A percentile compares a stretch with the other conserved stretches of the same genome.
phyloP scores from a whole-genome alignment of 2,113 vertebrate genomes.

The Bambusicola thoracicus region DNA sequence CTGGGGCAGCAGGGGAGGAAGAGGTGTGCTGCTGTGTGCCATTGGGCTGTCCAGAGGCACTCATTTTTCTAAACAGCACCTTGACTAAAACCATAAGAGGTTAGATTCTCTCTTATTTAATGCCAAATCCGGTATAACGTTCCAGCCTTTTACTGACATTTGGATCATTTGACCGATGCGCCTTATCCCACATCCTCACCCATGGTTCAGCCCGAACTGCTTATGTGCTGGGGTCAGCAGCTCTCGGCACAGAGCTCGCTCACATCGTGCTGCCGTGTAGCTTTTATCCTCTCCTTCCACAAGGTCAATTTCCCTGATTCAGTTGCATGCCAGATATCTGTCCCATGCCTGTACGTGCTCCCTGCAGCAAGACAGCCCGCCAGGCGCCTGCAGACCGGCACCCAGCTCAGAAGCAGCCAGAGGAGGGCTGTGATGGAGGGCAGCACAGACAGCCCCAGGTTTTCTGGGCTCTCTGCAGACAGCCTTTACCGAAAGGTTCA shows the following conservation, averaged over 20 bases:
- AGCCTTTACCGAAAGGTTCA: not conserved
- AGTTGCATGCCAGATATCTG: not conserved
- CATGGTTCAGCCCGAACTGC: not conserved
- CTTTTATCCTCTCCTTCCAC: too few relatives aligned
- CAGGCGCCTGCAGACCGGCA: not conserved
- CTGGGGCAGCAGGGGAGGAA: not conserved
- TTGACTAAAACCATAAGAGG: not conserved
- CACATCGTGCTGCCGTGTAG: too few relatives aligned
- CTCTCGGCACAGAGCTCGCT: too few relatives aligned
- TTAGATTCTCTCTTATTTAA: not conserved
- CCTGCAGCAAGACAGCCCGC: not conserved
- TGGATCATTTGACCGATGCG: rapidly evolving
- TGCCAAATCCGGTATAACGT: not conserved
- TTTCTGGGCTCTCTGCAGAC: not conserved
- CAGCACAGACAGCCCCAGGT: not conserved
- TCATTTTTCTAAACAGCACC: too few relatives aligned
- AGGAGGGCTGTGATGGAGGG: not conserved
- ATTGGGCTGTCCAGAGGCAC: too few relatives aligned
- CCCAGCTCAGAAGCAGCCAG: not conserved
- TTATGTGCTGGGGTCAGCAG: not conserved
- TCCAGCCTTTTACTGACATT: not conserved
- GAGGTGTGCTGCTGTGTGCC: not conserved
- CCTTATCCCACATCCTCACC: not conserved
- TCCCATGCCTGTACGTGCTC: not conserved
- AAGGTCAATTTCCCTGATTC: too few relatives aligned